Conservation (phyloP, 2,797 vertebrate species). For the Poecilia velifera region DNA sequence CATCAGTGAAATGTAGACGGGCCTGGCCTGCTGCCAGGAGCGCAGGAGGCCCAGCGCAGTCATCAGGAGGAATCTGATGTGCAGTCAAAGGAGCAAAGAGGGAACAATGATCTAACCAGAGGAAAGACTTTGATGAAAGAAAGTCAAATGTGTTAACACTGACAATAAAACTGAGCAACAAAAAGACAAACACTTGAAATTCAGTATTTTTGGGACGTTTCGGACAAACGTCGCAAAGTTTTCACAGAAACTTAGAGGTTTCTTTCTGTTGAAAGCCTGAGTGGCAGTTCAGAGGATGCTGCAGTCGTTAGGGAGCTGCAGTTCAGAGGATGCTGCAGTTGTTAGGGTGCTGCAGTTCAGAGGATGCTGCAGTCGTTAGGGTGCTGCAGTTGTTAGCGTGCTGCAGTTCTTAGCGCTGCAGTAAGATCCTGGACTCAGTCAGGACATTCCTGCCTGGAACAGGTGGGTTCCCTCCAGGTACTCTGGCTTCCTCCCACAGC, state of each 20-base stretch:
- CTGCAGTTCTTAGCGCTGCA: background rate
- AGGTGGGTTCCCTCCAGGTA: background rate
- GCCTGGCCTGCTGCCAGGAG: constrained; percentile 56
- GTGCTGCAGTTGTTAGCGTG: too few species aligned
- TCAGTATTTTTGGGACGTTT: background rate
- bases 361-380: background rate
- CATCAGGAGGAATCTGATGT: constrained; percentile 54
- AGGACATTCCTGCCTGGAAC: background rate
- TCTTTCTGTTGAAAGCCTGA: background rate
- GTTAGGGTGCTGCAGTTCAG: background rate
- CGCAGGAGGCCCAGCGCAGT: constrained; percentile 56
- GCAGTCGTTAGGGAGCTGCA: background rate
- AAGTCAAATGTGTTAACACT: constrained; percentile 28
- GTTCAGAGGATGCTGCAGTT: background rate
- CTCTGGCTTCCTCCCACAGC: background rate
- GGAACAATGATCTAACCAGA: constrained; percentile 50
- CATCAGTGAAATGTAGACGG: constrained; percentile 66
- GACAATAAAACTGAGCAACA: constrained; percentile 3
- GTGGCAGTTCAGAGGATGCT: background rate
- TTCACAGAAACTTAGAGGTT: background rate
- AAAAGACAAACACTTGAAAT: background rate
- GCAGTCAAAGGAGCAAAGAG: constrained; percentile 17
- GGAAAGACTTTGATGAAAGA: constrained; percentile 63
- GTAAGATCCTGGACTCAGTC: background rate
- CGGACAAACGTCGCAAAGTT: background rate